phyloP scores from a whole-genome alignment of 2,797 vertebrate species.

The Pyrocephalus nanus region DNA sequence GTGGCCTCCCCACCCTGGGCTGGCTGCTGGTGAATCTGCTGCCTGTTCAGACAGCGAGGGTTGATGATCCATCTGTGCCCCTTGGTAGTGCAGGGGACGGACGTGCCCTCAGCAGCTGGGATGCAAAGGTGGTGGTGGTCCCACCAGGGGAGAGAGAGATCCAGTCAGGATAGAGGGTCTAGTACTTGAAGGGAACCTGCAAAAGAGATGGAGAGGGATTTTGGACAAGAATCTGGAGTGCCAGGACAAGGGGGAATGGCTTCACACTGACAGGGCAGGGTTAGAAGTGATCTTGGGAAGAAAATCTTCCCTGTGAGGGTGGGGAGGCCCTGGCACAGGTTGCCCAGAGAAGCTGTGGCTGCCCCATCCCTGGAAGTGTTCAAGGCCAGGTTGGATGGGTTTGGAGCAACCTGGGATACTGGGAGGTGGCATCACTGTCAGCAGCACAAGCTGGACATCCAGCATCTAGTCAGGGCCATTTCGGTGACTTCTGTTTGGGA shows the following conservation, averaged over 20 bases:
- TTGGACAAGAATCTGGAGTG: too few relatives aligned
- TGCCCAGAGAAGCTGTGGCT: too few relatives aligned
- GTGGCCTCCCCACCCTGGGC: accelerated
- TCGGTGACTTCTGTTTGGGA: not conserved
- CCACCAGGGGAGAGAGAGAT: not conserved
- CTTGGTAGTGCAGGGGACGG: not conserved
- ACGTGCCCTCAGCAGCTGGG: not conserved
- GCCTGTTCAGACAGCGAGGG: accelerated
- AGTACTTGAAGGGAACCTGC: not conserved
- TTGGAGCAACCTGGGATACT: too few relatives aligned
- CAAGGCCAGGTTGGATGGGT: too few relatives aligned
- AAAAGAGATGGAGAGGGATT: too few relatives aligned
- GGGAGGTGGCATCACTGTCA: not conserved
- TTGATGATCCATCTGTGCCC: not conserved
- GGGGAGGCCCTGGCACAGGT: too few relatives aligned
- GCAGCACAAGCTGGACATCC: not conserved
- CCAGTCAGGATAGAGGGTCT: not conserved
- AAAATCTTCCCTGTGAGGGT: too few relatives aligned
- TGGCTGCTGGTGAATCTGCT: not conserved
- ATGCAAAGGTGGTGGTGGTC: not conserved
- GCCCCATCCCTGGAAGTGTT: too few relatives aligned
- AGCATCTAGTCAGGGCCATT: not conserved
- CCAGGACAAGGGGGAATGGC: too few relatives aligned
- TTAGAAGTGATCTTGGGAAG: too few relatives aligned
- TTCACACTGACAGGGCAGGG: too few relatives aligned